Evolutionary conservation across 2,113 vertebrate genomes (phyloP), one percentile per base, ranked within the genome.

Genomic region (Coptodon rendalli): DNA sequence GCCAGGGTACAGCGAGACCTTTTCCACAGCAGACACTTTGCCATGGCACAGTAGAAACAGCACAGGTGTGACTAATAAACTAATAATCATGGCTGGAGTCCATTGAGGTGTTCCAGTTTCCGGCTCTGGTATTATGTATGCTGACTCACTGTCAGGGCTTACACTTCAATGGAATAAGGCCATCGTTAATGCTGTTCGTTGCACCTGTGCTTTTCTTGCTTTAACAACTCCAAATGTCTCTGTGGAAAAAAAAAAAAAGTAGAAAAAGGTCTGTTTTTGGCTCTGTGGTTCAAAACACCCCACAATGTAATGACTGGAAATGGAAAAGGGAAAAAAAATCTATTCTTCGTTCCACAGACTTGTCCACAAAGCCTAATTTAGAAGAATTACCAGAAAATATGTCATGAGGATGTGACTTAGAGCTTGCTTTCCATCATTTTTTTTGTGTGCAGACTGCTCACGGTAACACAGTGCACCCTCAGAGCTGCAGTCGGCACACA

Each of bases 11-110:
- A 45, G 59, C 10, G 5, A 8, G 29, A 56, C 19, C 13, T 83
- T 78, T 85, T 66, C 66, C 54, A 48, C 40, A 56, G 48, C 54
- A 81, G 34, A 84, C 31, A 24, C 80, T 87, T 57, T 68, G 53
- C 63, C 38, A 2, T 52, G 83, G 63, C 79, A 43, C 53, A 48
- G 85, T 66, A 79, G 61, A 48, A 83, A 68, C 80, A 83, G 63
- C 43, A 86, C 52, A 78, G 52, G 59, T 88, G 84, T 90, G 79
- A 89, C 81, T 59, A 87, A 91, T 90, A 82, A 88, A 79, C 19
- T 68, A 52, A 78, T 84, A 81, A 73, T 83, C 36, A 83, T 61
- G 36, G 83, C 84, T 80, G 52, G 54, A 27, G 86, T 85, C 83
- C 82, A 76, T 59, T 92, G 36, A 86, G 71, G 57, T 92, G 68